Evolutionary conservation across 2,797 vertebrate genomes (phyloP).

Genomic region (Micrastur ruficollis): DNA sequence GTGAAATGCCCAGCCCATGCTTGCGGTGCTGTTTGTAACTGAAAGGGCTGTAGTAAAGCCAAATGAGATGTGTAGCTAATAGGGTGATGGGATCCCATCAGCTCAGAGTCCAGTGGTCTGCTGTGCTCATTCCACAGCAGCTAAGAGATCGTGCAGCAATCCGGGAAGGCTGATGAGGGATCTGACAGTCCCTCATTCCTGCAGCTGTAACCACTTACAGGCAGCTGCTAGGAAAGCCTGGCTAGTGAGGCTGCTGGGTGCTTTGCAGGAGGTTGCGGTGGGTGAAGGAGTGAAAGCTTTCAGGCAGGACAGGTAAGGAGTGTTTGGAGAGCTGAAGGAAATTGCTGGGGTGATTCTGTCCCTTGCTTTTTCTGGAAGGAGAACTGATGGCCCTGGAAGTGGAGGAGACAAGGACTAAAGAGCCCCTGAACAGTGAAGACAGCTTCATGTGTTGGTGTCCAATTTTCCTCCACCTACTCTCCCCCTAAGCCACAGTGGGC

Average conservation of each 20-base stretch:
- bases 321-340: not conserved
- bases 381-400: not conserved
- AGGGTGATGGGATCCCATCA: accelerated
- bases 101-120: not conserved
- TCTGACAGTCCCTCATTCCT: not conserved
- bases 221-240: not conserved
- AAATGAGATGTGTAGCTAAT: accelerated
- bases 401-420: not conserved
- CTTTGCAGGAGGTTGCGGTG: not conserved
- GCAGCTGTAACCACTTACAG: not conserved
- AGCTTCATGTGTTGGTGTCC: not conserved
- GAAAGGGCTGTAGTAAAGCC: not conserved
- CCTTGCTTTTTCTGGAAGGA: not conserved
- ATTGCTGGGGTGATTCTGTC: not conserved
- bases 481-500: not conserved
- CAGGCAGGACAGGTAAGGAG: not conserved
- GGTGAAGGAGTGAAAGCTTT: not conserved
- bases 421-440: not conserved
- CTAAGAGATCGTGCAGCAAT: accelerated
- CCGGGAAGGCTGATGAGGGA: not conserved
- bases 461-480: not conserved
- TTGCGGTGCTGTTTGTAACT: not conserved
- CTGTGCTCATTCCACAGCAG: not conserved
- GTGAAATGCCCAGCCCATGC: accelerated
- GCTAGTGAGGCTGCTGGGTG: not conserved